These are phyloP conservation scores for Myotis daubentonii DNA, from an alignment of 2,797 vertebrate genomes.

Conservation along the genomic window DNA sequence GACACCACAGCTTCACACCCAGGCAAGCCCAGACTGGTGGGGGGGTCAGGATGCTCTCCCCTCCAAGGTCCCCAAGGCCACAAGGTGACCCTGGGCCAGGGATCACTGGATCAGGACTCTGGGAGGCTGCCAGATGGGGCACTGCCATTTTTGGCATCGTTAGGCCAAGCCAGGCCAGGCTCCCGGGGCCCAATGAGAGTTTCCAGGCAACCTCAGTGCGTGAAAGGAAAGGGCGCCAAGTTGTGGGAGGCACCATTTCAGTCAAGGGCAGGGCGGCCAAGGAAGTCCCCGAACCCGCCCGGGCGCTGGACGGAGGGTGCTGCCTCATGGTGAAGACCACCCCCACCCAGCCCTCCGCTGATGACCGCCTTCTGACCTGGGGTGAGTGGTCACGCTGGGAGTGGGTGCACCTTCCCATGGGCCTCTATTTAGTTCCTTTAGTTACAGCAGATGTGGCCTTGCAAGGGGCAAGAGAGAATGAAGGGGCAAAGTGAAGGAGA, in stretches of 20 bases:
- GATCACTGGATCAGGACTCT: neutral
- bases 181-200: slow-evolving; percentile 34
- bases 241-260: too few relatives aligned
- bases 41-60: neutral
- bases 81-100: neutral
- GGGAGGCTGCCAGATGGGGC: neutral
- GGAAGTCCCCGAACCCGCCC: neutral
- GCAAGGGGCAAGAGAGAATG: neutral
- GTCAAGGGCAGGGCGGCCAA: neutral
- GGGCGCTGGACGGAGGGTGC: neutral
- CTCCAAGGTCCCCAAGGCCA: neutral
- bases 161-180: neutral
- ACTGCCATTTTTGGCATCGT: neutral
- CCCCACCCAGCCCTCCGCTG: neutral
- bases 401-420: neutral
- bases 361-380: neutral
- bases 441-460: neutral
- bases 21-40: accelerated
- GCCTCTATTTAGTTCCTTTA: neutral
- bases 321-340: neutral
- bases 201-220: neutral
- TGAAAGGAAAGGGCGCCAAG: neutral
- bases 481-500: neutral
- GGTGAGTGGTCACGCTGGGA: accelerated
- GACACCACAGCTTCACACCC: neutral